These are phyloP conservation scores for Urosaurus nigricauda DNA, from an alignment of 2,797 vertebrate species.

Conservation along the genomic window DNA sequence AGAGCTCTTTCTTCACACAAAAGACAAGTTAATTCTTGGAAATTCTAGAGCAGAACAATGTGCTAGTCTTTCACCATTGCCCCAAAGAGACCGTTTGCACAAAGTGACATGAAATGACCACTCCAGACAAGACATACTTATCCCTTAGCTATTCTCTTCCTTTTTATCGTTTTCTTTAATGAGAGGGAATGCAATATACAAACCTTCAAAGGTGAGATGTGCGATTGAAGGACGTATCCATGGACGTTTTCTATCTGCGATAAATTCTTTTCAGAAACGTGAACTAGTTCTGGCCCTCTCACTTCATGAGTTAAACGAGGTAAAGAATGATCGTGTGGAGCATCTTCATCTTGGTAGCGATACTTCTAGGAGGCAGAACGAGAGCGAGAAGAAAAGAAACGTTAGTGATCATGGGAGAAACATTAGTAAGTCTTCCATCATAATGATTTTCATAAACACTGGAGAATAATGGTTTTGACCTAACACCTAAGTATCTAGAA, in stretches of 20 bases:
- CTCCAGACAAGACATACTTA: not conserved
- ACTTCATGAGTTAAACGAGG: constrained; percentile 91
- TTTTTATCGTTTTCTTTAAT: not conserved
- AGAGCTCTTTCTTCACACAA: not conserved
- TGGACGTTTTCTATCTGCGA: constrained; percentile 98
- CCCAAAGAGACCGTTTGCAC: not conserved
- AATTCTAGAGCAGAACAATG: not conserved
- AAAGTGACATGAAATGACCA: not conserved
- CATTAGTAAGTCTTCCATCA: not conserved
- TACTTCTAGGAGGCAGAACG: constrained; percentile 84
- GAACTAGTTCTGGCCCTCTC: constrained; percentile 93
- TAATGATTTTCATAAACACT: too few relatives aligned
- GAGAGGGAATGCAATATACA: constrained; percentile 52
- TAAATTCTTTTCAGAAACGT: constrained; percentile 95
- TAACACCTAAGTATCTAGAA: too few relatives aligned
- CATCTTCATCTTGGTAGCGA: constrained; percentile 95
- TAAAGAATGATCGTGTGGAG: constrained; percentile 90
- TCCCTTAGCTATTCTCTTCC: not conserved
- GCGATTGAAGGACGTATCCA: constrained; percentile 94
- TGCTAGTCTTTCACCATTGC: rapidly evolving
- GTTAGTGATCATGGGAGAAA: not conserved
- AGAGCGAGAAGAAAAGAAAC: constrained; percentile 1
- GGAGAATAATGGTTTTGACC: too few relatives aligned
- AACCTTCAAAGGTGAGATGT: constrained; percentile 98
- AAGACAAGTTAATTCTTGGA: not conserved